Evolutionary conservation across 2,888 invertebrate species (phyloP), one percentile per base, ranked within the genome.

Genomic region (Drosophila vallismaia): DNA sequence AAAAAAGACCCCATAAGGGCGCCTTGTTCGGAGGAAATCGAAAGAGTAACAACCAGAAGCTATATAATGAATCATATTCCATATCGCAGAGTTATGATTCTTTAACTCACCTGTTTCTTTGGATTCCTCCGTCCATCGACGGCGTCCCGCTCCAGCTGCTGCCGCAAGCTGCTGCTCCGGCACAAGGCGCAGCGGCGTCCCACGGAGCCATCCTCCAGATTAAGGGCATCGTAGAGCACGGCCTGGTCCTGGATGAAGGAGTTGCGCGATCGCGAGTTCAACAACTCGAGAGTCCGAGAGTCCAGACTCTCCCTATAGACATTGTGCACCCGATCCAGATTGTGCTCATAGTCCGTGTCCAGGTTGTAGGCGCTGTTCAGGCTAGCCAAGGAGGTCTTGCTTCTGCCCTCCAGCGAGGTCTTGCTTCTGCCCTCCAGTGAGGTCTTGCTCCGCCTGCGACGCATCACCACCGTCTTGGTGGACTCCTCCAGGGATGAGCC

Each of bases 231-330:
- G 48, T 88, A 79, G 33, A 89, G 70, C 62, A 76, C 42, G 24
- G 88, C 78, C 66, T 88, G 87, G 44, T 90, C 89, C 56, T 81
- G 77, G 14, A 86, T 81, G 50, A 88, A 90, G 9, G 92, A 91
- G 60, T 90, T 89, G 6, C 91, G 86, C 38, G 90, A 89, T 12
- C 90, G 77, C 24, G 90, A 88, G 74, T 91, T 92, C 24, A 92
- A 66, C 26, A 89, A 74, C 40, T 90, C 88, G 28, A 92, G 75
- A 38, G 90, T 92, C 24, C 90, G 86, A 52, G 90, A 91, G 53
- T 91, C 91, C 56, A 92, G 86, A 71, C 92, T 92, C 64, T 91
- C 91, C 8, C 92, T 89, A 67, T 91, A 92, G 4, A 92, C 84
- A 75, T 92, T 92, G 55, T 91, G 91, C 8, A 79, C 86, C 53